Evolutionary conservation across 2,113 vertebrate species (phyloP).

Genomic region (Rhinichthys klamathensis): DNA sequence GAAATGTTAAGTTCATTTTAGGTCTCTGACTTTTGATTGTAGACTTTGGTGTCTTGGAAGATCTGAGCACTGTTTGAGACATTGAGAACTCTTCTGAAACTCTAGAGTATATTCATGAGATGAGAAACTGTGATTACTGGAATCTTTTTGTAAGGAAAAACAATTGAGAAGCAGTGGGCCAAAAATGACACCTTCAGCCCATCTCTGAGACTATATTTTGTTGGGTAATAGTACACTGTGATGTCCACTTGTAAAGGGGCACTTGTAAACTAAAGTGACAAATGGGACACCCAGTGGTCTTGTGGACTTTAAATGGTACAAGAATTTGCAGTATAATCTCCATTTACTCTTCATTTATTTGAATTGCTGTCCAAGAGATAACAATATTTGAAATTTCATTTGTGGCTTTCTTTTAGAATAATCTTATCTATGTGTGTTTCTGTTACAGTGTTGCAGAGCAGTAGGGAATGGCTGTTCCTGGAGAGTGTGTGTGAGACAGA

Average conservation of each 20-base stretch:
- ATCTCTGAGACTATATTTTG: neutral
- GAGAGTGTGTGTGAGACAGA: conserved; percentile 78
- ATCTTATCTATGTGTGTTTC: neutral
- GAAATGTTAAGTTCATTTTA: neutral
- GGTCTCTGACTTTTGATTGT: neutral
- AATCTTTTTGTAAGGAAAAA: neutral
- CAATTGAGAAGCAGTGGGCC: neutral
- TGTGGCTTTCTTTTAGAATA: neutral
- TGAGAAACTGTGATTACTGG: too few relatives aligned
- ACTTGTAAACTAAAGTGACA: neutral
- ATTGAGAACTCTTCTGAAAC: neutral
- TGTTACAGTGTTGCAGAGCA: conserved; percentile 43
- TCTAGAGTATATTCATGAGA: neutral
- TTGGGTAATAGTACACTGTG: neutral
- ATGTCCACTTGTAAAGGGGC: neutral
- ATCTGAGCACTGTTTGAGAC: neutral
- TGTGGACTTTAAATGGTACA: neutral
- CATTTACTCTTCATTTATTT: neutral
- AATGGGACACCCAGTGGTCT: neutral
- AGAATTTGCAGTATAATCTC: neutral
- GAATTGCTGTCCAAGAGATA: neutral
- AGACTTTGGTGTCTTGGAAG: neutral
- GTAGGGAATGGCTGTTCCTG: conserved; percentile 59
- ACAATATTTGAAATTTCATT: neutral
- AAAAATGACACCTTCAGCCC: neutral